Evolutionary conservation across 2,888 invertebrate species (phyloP).

Genomic region (Monopis laevigella): DNA sequence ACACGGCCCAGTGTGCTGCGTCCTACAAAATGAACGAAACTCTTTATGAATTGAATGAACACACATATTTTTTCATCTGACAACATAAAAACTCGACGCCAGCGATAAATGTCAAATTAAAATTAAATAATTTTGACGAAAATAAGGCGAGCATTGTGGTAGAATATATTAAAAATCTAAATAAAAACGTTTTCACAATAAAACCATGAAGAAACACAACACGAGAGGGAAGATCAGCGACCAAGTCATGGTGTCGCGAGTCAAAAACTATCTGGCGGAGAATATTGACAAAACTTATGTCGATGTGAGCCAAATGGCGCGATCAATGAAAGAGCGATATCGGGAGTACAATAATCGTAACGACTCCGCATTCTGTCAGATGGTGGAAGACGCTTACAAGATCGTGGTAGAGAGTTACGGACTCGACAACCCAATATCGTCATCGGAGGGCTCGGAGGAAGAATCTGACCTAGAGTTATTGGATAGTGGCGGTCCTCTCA

Average conservation of each 20-base stretch:
- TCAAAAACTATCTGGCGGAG: conserved; percentile 80
- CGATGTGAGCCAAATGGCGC: conserved; percentile 86
- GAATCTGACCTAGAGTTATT: conserved; percentile 79
- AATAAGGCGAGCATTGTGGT: too few relatives aligned
- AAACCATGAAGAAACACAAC: conserved; percentile 59
- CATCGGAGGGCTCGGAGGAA: conserved; percentile 69
- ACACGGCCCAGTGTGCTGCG: too few relatives aligned
- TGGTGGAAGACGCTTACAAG: conserved; percentile 81
- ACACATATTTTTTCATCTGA: too few relatives aligned
- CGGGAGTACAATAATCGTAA: conserved; percentile 85
- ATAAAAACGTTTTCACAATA: not conserved
- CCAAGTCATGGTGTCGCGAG: conserved; percentile 68
- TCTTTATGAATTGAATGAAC: too few relatives aligned
- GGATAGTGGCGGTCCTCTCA: conserved; percentile 80
- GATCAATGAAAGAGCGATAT: conserved; percentile 75
- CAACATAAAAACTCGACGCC: too few relatives aligned
- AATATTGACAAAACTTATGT: conserved; percentile 83
- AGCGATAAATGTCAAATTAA: too few relatives aligned
- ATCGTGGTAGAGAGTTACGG: conserved; percentile 76
- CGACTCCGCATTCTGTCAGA: conserved; percentile 77
- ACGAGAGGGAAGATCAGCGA: conserved; percentile 60
- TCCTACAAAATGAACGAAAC: too few relatives aligned
- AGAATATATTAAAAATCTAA: too few relatives aligned
- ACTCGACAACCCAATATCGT: conserved; percentile 65
- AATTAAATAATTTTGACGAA: too few relatives aligned